Base-by-base conservation (phyloP, 2,888 invertebrate species). In the Abscondita cerata region DNA sequence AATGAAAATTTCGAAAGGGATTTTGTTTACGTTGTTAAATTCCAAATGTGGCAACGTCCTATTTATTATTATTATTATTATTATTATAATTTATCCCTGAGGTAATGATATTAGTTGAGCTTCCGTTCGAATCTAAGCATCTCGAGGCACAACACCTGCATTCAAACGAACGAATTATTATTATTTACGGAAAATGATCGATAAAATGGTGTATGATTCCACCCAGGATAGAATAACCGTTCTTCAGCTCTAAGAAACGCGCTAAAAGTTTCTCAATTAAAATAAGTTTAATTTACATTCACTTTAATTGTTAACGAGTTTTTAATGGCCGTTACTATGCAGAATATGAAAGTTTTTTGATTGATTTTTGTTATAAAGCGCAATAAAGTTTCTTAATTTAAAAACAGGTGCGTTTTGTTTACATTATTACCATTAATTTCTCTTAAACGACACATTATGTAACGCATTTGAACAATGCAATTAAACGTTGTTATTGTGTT, bases 261-360 rank as follows among this genome's bases (percentile, higher is more conserved):
- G 6, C 25, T 6, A 6, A 25, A 25, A 25, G 25, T 25, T 18
- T 44, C 19, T 44, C 44, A 44, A 44, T 44, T 36, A 36, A 36
- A 36, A 2, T 9, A n/a, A 36, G 36, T 9, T 13, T 40, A 40
- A 6, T 1, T n/a, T 44, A 44, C 44, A 18, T 44, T 44, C 44
- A 19, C 40, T 40, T 25, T 25, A 16, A 16, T 41, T 8, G 15
- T 44, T 44, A 44, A 44, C 19, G 18, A 19, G 6, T 44, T 44
- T 44, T 44, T 44, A 44, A 44, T 44, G 44, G 16, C 18, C 44
- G 44, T 44, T 44, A 44, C 44, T 11, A 18, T 44, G 44, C 44
- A 16, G 18, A 44, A 44, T 19, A 19, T 44, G 16, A 11, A 44
- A 44, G 18, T 6, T 4, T 25, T 25, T 25, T 25, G 25, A 25